Base-by-base conservation (phyloP, 2,888 invertebrate genomes). In the Dynastes maya region DNA sequence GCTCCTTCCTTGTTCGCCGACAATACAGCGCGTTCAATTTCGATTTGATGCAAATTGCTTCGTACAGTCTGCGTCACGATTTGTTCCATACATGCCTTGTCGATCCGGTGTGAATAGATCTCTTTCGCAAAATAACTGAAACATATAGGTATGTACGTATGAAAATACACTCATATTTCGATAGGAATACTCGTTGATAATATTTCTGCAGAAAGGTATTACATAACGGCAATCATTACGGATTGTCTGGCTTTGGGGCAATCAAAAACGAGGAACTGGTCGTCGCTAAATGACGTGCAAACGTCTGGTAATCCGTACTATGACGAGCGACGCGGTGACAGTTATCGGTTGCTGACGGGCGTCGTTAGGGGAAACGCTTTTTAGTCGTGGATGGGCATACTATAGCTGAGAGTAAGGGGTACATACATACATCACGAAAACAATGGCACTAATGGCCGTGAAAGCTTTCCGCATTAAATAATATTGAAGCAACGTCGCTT, bases 11-110 rank as follows among this genome's bases (percentile, higher is more conserved):
- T 86, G 86, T 86, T 84, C 83, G 82, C 82, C 83, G 82, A 85
- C 85, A 86, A 87, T 86, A 84, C 85, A 82, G 80, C 76, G 82
- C 82, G 81, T 83, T 84, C 84, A 82, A 85, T 85, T 83, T 85
- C 86, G 83, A 85, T 85, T 85, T 84, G 83, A 87, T 87, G 86
- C 87, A 87, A 87, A 87, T 87, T 86, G 81, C 71, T 58, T 32
- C 32, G 80, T 80, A 81, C 80, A 82, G 80, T 79, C 67, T 77
- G 61, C 40, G 67, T 29, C 74, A 67, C 58, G 45, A 67, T 67
- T 65, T 55, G 45, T 45, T 45, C 45, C 8, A 11, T 37, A 37
- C 37, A 37, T 37, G 6, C 37, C 22, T 22, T 22, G 37, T 58
- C 55, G 53, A 4, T 32, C 11, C 22, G 22, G 22, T 22, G 22